A percentile compares a stretch with the other conserved stretches of the same genome.
Conservation (phyloP, 2,888 invertebrate species). For the Polyommatus iphigenia region DNA sequence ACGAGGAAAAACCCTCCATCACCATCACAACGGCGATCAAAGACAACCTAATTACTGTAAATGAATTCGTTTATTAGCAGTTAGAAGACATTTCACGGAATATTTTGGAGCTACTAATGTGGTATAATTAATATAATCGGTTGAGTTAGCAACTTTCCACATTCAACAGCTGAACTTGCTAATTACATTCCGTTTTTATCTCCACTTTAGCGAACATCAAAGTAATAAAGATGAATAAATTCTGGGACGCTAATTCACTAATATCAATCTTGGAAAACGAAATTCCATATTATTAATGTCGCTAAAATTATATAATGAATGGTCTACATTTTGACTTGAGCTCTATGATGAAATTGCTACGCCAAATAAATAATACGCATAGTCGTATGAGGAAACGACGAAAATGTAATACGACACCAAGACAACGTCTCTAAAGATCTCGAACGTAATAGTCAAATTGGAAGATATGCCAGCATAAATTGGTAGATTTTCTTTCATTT, state of each 20-base stretch:
- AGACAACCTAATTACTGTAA: conserved; percentile 34
- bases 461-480: no score
- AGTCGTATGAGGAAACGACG: no score
- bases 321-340: not conserved
- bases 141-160: conserved; percentile 39
- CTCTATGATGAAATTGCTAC: not conserved
- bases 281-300: not conserved
- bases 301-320: not conserved
- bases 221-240: conserved; percentile 19
- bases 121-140: conserved; percentile 52
- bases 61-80: conserved; percentile 57
- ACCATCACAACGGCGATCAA: conserved; percentile 6
- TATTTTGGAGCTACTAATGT: conserved; percentile 48
- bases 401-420: not conserved
- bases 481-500: no score
- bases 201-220: conserved; percentile 22
- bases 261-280: not conserved
- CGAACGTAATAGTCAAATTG: no score
- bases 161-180: conserved; percentile 34
- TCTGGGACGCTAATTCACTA: not conserved
- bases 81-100: conserved; percentile 43
- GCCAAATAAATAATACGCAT: not conserved
- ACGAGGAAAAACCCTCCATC: not conserved
- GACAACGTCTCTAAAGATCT: no score
- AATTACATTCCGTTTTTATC: conserved; percentile 29